Percentiles rank a stretch among this genome's conserved stretches.
Evolutionary conservation across 2,797 vertebrate species (phyloP).

Genomic region (Adelosebastes latens): DNA sequence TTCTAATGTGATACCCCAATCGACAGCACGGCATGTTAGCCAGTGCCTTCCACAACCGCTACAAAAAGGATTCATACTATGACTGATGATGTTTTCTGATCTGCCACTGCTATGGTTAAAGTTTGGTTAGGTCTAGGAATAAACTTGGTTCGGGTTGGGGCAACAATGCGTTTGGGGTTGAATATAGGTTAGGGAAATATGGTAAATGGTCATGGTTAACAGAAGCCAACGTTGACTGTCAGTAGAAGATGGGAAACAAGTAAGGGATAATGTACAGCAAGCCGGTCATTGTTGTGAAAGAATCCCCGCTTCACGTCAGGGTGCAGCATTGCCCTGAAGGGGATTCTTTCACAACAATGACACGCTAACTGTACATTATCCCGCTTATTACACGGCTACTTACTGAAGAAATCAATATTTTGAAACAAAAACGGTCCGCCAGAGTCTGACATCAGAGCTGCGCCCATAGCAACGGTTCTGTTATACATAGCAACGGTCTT

Average conservation of each 20-base stretch:
- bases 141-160: not conserved
- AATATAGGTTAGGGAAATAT: not conserved
- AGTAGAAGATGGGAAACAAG: not conserved
- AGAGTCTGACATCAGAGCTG: too few relatives aligned
- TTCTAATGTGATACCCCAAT: too few relatives aligned
- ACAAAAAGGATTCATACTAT: not conserved
- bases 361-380: too few relatives aligned
- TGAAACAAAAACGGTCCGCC: too few relatives aligned
- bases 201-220: not conserved
- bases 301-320: accelerated
- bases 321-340: too few relatives aligned
- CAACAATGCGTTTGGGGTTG: not conserved
- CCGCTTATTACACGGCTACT: too few relatives aligned
- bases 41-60: not conserved
- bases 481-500: too few relatives aligned
- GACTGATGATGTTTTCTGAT: not conserved
- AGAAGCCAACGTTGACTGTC: not conserved
- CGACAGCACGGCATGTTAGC: not conserved
- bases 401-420: too few relatives aligned
- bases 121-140: not conserved
- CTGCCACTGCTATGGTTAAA: not conserved
- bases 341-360: too few relatives aligned
- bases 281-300: too few relatives aligned
- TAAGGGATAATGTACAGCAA: too few relatives aligned
- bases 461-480: too few relatives aligned